These are phyloP conservation scores for Pangasius mekongensis DNA, from an alignment of 2,797 vertebrate species.

Conservation along the genomic window DNA sequence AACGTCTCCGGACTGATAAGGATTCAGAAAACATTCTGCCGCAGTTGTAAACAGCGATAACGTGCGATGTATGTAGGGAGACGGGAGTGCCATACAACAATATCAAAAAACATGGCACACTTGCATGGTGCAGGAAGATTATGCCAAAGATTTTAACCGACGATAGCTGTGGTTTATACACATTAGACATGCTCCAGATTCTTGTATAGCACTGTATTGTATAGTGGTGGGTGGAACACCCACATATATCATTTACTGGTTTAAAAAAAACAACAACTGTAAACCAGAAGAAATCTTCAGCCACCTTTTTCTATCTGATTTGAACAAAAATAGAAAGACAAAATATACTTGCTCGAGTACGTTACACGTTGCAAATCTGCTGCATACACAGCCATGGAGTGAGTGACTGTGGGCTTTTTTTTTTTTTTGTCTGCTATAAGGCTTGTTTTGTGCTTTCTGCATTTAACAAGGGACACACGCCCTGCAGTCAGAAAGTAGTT, in stretches of 20 bases:
- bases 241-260: not conserved
- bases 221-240: not conserved
- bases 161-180: not conserved
- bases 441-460: not conserved
- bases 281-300: not conserved
- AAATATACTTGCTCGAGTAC: not conserved
- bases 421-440: not conserved
- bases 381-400: not conserved
- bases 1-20: constrained; percentile 56
- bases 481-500: not conserved
- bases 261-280: not conserved
- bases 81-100: constrained; percentile 13
- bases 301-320: not conserved
- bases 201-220: not conserved
- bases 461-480: not conserved
- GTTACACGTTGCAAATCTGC: not conserved
- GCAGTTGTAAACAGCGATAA: constrained; percentile 47
- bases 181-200: not conserved
- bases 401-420: not conserved
- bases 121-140: not conserved
- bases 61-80: constrained; percentile 31
- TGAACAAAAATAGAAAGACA: not conserved
- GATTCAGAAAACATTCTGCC: constrained; percentile 45
- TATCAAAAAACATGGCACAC: not conserved
- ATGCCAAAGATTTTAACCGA: not conserved